Evolutionary conservation across 2,888 invertebrate species (phyloP), one percentile per base, ranked within the genome.

Genomic region (Dexiosoma caninum): DNA sequence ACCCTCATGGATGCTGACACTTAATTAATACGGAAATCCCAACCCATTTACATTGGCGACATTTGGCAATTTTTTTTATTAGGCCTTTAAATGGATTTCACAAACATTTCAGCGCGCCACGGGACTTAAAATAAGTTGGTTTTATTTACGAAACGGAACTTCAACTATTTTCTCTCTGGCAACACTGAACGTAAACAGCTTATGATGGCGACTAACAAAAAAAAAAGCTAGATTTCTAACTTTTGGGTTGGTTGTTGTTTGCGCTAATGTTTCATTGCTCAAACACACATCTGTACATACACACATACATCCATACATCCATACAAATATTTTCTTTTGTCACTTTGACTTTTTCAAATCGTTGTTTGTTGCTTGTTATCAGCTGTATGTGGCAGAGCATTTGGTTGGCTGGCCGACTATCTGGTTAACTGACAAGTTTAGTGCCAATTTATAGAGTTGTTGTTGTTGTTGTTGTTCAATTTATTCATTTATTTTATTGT

Each of bases 361-460:
- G 35, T 76, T 46, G 23, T 60, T 60, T 44, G 32, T 51, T 59
- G 16, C 49, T 75, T 21, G 75, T 70, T 77, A 77, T 70, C 77
- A 77, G 77, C 57, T 64, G 75, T 32, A 60, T 62, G 42, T 53
- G 32, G 71, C 59, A 62, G 55, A 19, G 35, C 23, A 40, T 27
- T 12, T 37, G 23, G 32, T 44, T 40, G 12, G 3, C 2, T 60
- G 27, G 5, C 37, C 30, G 12, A 1, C 2, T 60, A 16, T 2
- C 37, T 49, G 44, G 19, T 49, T 44, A 14, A 1, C 9, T 55
- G 53, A 12, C 51, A 35, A 19, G 27, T 51, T 67, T 21, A 77
- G 64, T 77, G 81, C 64, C 76, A 72, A 81, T 76, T 81, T 77
- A 30, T 32, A 23, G n/a, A n/a, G n/a, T n/a, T n/a, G n/a, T n/a